Base-by-base conservation (phyloP, 2,797 vertebrate genomes). In the Nyctibius grandis region DNA sequence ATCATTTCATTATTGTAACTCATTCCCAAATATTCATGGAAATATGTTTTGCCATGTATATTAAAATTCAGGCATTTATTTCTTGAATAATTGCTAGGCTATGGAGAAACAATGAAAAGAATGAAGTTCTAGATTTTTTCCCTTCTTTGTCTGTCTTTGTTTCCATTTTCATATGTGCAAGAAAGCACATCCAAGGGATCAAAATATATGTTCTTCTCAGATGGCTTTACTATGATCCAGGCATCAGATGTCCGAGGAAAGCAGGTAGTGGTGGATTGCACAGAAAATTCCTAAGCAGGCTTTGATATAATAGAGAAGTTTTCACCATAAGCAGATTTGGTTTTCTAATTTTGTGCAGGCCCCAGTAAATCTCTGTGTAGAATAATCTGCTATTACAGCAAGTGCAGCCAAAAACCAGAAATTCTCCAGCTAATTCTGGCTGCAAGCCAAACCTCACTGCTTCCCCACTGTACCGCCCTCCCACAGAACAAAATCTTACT, bases 341-440 rank as follows among this genome's bases (percentile, higher is more conserved):
- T 81, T 94, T 95, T 88, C 73, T 88, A 86, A 94, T 88, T 96
- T 93, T 88, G 33, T 86, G 42, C 65, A 75, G 50, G 28, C 45
- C 25, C 36, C 59, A 72, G 69, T 81, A 95, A 95, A 86, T 91
- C 50, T 91, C 53, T 57, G 7, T 54, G 57, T 12, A 86, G 57
- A 75, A 44, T 78, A 88, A 88, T 95, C 76, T 84, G 76, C 57
- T 91, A 31, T 69, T 92, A 74, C 38, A 65, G 38, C 65, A 91
- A 88, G 38, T 47, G 34, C 79, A 88, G 85, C 85, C 95, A 93
- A 96, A 97, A 33, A 1, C 22, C 80, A 93, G 90, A 91, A 96
- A 90, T 94, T 86, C 85, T 95, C 54, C 36, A 65, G 57, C 34
- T 88, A 88, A 88, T 95, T 95, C 79, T 17, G 33, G 29, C 73